Evolutionary conservation across 1,140 invertebrate species (phyloP).

Genomic region (Zaprionus inermis): DNA sequence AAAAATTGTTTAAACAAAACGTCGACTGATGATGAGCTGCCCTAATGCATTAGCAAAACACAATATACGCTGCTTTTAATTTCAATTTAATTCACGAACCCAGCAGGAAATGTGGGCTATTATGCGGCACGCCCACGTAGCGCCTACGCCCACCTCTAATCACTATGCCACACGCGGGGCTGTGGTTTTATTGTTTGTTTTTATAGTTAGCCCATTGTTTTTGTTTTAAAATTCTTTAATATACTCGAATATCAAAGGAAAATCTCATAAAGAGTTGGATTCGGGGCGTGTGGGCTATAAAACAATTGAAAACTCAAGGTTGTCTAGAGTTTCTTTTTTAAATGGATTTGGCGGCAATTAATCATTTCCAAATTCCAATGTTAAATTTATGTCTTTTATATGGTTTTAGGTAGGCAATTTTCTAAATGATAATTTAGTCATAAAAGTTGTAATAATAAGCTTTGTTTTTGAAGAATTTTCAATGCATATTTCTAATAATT

Average conservation of each 20-base stretch:
- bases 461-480: neutral
- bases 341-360: neutral
- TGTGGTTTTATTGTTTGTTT: slow-evolving; percentile 12
- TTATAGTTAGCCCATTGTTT: no score
- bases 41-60: slow-evolving; percentile 54
- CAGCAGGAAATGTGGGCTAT: slow-evolving; percentile 56
- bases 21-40: slow-evolving; percentile 49
- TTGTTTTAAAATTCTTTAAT: slow-evolving; percentile 5
- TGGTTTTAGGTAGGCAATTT: neutral
- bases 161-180: neutral
- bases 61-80: slow-evolving; percentile 55
- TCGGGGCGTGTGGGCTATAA: neutral
- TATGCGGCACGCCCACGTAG: slow-evolving; percentile 8
- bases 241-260: neutral
- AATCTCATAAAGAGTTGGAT: neutral
- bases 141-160: neutral
- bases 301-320: neutral
- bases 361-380: no score
- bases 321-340: neutral
- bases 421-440: neutral
- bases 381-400: no score
- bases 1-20: slow-evolving; percentile 57
- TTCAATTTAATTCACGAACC: slow-evolving; percentile 69
- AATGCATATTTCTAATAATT: neutral
- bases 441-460: neutral